phyloP scores from a whole-genome alignment of 2,888 invertebrate genomes.

The Sericinus montela region DNA sequence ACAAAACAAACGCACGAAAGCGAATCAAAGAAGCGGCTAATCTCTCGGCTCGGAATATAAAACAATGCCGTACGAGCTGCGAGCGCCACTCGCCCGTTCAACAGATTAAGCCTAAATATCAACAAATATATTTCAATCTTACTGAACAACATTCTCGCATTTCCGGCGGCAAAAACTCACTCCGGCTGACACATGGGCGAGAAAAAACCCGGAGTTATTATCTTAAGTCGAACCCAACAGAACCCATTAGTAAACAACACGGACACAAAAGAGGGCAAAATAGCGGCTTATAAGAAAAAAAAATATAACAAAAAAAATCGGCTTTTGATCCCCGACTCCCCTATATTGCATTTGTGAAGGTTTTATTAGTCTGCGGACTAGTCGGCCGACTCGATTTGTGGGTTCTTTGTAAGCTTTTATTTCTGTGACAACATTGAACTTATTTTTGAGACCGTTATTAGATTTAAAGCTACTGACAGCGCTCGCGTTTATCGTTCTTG shows the following conservation, averaged over 20 bases:
- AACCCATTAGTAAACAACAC: conserved; percentile 79
- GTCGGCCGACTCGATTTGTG: conserved; percentile 52
- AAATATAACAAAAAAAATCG: conserved; percentile 69
- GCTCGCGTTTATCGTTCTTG: conserved; percentile 2
- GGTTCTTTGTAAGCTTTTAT: conserved; percentile 29
- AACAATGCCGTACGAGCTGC: conserved; percentile 40
- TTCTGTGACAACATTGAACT: conserved; percentile 22
- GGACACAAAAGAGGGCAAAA: conserved; percentile 75
- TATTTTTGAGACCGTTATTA: conserved; percentile 18
- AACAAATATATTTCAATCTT: conserved; percentile 76
- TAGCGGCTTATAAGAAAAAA: conserved; percentile 68
- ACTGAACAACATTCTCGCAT: conserved; percentile 67
- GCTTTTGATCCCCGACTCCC: conserved; percentile 72
- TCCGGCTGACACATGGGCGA: conserved; percentile 66
- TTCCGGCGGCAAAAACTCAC: conserved; percentile 72
- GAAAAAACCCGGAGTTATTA: conserved; percentile 76
- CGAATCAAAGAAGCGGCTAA: conserved; percentile 43
- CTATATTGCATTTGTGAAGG: conserved; percentile 65
- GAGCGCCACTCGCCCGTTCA: conserved; percentile 41
- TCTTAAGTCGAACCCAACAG: conserved; percentile 78
- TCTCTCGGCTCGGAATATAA: conserved; percentile 39
- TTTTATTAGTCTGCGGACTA: conserved; percentile 70
- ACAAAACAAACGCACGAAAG: conserved; percentile 47
- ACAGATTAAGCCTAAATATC: conserved; percentile 70
- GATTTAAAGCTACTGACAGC: conserved; percentile 16